Percentiles rank a stretch among this genome's conserved stretches.
These are phyloP conservation scores for Scomber scombrus DNA, from an alignment of 2,113 vertebrate genomes.

Conservation along the genomic window DNA sequence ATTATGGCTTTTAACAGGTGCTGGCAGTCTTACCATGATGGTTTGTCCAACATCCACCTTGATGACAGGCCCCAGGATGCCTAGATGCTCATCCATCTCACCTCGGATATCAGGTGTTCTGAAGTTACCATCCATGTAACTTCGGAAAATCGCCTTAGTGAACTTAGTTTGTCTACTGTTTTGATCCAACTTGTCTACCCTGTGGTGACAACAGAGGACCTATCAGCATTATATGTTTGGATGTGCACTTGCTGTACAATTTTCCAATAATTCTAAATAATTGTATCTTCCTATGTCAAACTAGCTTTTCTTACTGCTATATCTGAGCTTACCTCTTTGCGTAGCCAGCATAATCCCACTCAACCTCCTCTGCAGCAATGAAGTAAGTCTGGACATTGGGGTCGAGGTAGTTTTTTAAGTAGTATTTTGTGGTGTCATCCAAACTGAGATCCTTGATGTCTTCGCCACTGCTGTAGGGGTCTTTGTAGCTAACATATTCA, in stretches of 20 bases:
- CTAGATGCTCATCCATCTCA: constrained; percentile 92
- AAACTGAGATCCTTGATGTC: constrained; percentile 76
- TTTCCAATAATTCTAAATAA: background rate
- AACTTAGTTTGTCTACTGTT: constrained; percentile 73
- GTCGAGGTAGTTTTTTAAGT: constrained; percentile 80
- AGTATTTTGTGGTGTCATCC: constrained; percentile 84
- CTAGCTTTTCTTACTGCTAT: background rate
- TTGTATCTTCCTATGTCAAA: background rate
- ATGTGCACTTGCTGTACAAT: background rate
- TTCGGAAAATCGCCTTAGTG: constrained; percentile 91
- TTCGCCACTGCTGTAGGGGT: constrained; percentile 87
- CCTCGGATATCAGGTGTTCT: constrained; percentile 84
- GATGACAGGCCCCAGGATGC: constrained; percentile 94
- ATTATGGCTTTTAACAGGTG: background rate
- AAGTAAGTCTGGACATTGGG: constrained; percentile 89
- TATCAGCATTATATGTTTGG: background rate
- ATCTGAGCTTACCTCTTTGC: constrained; percentile 77
- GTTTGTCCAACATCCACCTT: constrained; percentile 93
- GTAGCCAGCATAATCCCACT: constrained; percentile 91
- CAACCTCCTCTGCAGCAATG: constrained; percentile 91
- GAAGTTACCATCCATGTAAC: constrained; percentile 91
- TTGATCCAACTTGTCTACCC: constrained; percentile 53
- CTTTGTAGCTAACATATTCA: constrained; percentile 86
- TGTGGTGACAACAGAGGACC: constrained; percentile 7
- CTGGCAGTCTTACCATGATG: constrained; percentile 86